These are phyloP conservation scores for Bradypodion ventrale DNA, from an alignment of 2,797 vertebrate species.

Conservation along the genomic window DNA sequence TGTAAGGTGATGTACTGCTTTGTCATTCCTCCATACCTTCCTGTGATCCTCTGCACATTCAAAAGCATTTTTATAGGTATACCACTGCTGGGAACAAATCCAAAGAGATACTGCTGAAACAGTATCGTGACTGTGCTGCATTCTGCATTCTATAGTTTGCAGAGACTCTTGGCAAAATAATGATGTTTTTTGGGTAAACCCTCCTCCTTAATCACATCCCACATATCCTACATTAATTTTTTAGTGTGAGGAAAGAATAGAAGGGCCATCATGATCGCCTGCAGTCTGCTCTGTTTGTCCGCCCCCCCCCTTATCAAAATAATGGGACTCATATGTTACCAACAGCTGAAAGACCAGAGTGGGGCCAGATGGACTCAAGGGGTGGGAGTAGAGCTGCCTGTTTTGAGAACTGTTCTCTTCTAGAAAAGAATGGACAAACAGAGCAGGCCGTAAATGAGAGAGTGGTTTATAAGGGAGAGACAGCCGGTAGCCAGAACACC, in stretches of 20 bases:
- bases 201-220: neutral
- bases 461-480: slow-evolving; percentile 64
- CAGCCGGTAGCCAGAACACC: slow-evolving; percentile 70
- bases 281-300: slow-evolving; percentile 65
- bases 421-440: slow-evolving; percentile 55
- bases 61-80: neutral
- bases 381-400: slow-evolving; percentile 66
- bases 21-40: neutral
- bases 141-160: neutral
- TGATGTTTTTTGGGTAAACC: neutral
- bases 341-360: slow-evolving; percentile 70
- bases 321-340: slow-evolving; percentile 64
- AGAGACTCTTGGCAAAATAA: neutral
- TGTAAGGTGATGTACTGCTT: too few relatives aligned
- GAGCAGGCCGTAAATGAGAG: slow-evolving; percentile 40
- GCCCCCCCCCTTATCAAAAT: slow-evolving; percentile 70
- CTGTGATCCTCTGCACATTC: neutral
- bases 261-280: slow-evolving; percentile 55
- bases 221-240: neutral
- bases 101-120: neutral
- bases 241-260: slow-evolving; percentile 51
- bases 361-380: slow-evolving; percentile 68
- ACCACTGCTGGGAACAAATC: neutral
- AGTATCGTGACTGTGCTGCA: neutral
- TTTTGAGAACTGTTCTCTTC: slow-evolving; percentile 68